Base-by-base conservation (phyloP, 2,797 vertebrate species). In the Muscicapa comitata region DNA sequence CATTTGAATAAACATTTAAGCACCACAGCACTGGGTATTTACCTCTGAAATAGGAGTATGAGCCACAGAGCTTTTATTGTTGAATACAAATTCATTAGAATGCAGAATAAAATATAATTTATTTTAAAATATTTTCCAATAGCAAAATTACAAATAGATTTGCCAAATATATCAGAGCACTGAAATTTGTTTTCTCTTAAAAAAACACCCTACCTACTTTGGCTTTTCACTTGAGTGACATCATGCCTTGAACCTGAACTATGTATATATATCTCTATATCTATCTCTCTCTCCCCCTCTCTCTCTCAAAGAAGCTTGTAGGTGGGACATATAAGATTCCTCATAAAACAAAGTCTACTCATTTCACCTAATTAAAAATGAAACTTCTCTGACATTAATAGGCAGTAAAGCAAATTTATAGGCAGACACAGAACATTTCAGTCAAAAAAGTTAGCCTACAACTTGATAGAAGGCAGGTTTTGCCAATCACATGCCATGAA, bases 401-500 rank as follows among this genome's bases (percentile, higher is more conserved):
- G 98, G 97, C 96, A 98, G 95, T 98, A 98, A 98, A 98, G 92
- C 78, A 97, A 97, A 98, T 98, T 98, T 98, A 98, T 98, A 98
- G 97, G 96, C 95, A 98, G 97, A 97, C 97, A 96, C 90, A 93
- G 96, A 97, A 97, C 90, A 97, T 97, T 97, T 97, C 97, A 98
- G 96, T 98, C 97, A 98, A 98, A 98, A 98, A 98, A 98, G 97
- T 98, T 98, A 98, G 97, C 96, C 96, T 98, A 95, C 97, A 98
- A 98, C 96, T 98, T 98, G 97, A 98, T 93, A 97, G 98, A 98
- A 98, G 97, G 96, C 96, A 98, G 96, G 77, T 98, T 98, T 98
- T 98, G 98, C 98, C 98, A 98, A 98, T 98, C 98, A 98, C 97
- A 98, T 98, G 98, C 98, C 97, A 98, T 96, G 97, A 97, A 97